These are phyloP conservation scores for Microcebus ravelobensis DNA, from an alignment of 2,113 vertebrate species.

Conservation along the genomic window DNA sequence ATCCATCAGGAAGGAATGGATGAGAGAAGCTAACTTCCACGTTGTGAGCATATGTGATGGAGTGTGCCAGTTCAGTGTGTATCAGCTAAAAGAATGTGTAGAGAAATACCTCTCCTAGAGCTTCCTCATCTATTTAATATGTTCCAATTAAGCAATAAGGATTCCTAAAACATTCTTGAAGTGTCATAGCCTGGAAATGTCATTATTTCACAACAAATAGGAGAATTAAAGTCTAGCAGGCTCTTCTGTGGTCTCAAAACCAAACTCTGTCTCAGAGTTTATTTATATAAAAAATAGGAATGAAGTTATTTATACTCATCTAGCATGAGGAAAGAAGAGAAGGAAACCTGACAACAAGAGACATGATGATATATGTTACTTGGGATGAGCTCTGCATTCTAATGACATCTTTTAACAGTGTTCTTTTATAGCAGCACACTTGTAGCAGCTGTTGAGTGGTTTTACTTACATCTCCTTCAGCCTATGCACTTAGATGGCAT, in stretches of 20 bases:
- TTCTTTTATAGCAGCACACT: slow-evolving; percentile 56
- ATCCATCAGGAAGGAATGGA: background rate
- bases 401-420: slow-evolving; percentile 10
- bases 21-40: background rate
- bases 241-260: slow-evolving; percentile 33
- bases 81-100: background rate
- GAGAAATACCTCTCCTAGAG: background rate
- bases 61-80: background rate
- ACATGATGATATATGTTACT: background rate
- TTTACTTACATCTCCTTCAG: slow-evolving; percentile 58
- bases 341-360: background rate
- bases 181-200: background rate
- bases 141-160: background rate
- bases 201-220: slow-evolving; percentile 47
- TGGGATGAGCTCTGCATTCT: slow-evolving; percentile 16
- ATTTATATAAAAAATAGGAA: slow-evolving; percentile 25
- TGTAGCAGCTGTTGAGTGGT: slow-evolving; percentile 60
- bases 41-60: background rate
- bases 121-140: slow-evolving; percentile 17
- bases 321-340: background rate
- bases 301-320: background rate
- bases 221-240: background rate
- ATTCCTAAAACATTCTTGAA: background rate
- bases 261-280: slow-evolving; percentile 38
- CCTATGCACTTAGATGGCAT: slow-evolving; percentile 47